Base-by-base conservation (phyloP, 2,797 vertebrate species). In the Hippocampus kuda region DNA sequence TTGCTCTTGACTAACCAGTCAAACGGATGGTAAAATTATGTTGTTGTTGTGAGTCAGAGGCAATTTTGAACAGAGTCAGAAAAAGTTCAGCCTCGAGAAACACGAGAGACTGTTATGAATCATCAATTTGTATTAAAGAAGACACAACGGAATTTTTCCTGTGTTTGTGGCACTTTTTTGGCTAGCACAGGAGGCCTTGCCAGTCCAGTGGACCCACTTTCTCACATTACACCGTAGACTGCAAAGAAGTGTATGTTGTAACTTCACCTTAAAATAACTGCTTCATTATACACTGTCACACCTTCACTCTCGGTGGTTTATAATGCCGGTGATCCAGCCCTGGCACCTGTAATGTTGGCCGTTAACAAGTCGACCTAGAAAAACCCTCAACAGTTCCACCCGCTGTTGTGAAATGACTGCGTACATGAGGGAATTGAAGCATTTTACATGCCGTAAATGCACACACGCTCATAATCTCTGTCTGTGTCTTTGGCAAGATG, bases 401-500 rank as follows among this genome's bases (percentile, higher is more conserved):
- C n/a, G 18, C 27, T 9, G 26, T 57, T 27, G 5, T 59, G 24
- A 59, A 59, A 59, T 59, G 57, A 60, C 27, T 60, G 20, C 27
- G 16, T 18, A 38, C 27, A 61, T 38, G 59, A 24, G 62, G 38
- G 38, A 42, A 44, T 64, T 64, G 5, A 7, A 22, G 41, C 27
- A 1, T 48, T 64, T 26, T 46, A 65, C 44, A 26, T 65, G 46
- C 44, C 30, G 13, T 48, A 65, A 48, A 65, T 48, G 26, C 22
- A 27, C 46, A 65, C 63, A 48, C 42, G 27, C 46, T 44, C 24
- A 48, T 65, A 30, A 65, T 48, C 16, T 64, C 41, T 24, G 81
- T 86, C 77, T 85, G 72, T 78, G 81, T 83, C 81, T 71, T 69
- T 60, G 26, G 69, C 66, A 44, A 66, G 72, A 77, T 75, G 72